A percentile compares a stretch with the other conserved stretches of the same genome.
Conservation (phyloP, 2,797 vertebrate genomes). For the Adelosebastes latens region DNA sequence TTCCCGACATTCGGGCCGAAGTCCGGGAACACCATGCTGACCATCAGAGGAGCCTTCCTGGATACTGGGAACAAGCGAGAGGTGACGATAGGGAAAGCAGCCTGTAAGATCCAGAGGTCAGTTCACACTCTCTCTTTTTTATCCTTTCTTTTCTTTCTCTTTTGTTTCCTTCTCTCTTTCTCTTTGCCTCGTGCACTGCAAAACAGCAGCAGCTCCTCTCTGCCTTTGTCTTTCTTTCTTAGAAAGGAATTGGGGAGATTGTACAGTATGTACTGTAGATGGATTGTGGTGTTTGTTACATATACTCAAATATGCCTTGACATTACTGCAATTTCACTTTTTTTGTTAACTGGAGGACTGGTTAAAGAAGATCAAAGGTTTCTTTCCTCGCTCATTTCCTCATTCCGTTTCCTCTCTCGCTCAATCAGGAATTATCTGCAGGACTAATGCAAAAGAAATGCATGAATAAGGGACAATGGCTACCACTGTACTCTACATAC, state of each 20-base stretch:
- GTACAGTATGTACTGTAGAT: not conserved
- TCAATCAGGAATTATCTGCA: not conserved
- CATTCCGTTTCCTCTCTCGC: not conserved
- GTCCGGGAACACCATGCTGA: constrained; percentile 92
- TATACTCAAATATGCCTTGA: not conserved
- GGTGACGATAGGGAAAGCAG: constrained; percentile 84
- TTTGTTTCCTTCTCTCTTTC: not conserved
- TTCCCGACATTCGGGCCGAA: constrained; percentile 93
- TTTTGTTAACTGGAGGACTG: not conserved
- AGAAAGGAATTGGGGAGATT: not conserved
- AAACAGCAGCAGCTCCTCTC: not conserved
- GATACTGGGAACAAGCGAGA: constrained; percentile 88
- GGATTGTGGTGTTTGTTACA: not conserved
- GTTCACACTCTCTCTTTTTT: not conserved
- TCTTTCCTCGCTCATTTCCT: not conserved
- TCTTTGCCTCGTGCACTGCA: not conserved
- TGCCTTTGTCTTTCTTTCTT: not conserved
- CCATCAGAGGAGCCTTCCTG: constrained; percentile 89
- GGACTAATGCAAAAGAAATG: not conserved
- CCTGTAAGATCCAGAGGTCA: constrained; percentile 82
- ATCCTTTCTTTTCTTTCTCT: not conserved
- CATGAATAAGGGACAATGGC: constrained; percentile 14
- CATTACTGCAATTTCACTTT: not conserved
- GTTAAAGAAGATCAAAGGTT: not conserved
- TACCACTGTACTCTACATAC: not conserved